Evolutionary conservation across 2,888 invertebrate species (phyloP).

Genomic region (Ophion ellenae): DNA sequence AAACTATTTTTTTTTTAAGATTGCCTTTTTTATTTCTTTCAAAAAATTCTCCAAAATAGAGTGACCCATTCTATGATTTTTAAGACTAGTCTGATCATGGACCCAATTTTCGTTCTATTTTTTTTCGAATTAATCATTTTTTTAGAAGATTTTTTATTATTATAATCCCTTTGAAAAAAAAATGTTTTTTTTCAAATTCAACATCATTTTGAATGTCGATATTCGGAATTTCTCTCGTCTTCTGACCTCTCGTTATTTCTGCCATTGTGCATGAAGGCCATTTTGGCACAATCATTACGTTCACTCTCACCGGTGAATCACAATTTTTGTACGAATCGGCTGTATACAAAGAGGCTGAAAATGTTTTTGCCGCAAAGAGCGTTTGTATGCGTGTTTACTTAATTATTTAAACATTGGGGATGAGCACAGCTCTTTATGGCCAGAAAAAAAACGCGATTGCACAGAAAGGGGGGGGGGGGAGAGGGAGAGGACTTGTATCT

Average conservation of each 20-base stretch:
- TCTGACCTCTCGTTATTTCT: slow-evolving; percentile 14
- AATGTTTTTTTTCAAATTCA: background rate
- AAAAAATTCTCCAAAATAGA: too few relatives aligned
- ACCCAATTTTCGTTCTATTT: too few relatives aligned
- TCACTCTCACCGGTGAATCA: slow-evolving; percentile 63
- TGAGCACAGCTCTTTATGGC: background rate
- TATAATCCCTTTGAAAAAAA: too few relatives aligned
- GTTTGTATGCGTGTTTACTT: slow-evolving; percentile 46
- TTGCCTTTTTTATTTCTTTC: too few relatives aligned
- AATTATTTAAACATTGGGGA: slow-evolving; percentile 58
- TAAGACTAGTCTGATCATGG: too few relatives aligned
- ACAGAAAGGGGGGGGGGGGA: background rate
- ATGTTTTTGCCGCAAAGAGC: slow-evolving; percentile 41
- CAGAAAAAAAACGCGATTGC: background rate
- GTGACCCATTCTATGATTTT: too few relatives aligned
- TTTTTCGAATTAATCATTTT: too few relatives aligned
- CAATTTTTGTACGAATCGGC: slow-evolving; percentile 24
- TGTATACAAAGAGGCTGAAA: background rate
- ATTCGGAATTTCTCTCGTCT: slow-evolving; percentile 21
- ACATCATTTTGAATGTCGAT: background rate
- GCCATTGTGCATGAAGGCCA: slow-evolving; percentile 30
- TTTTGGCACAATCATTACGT: slow-evolving; percentile 55
- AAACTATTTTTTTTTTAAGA: too few relatives aligned
- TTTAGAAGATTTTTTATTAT: too few relatives aligned
- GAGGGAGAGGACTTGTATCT: background rate